These are phyloP conservation scores for Magallana gigas DNA, from an alignment of 1,140 invertebrate genomes.

Conservation along the genomic window DNA sequence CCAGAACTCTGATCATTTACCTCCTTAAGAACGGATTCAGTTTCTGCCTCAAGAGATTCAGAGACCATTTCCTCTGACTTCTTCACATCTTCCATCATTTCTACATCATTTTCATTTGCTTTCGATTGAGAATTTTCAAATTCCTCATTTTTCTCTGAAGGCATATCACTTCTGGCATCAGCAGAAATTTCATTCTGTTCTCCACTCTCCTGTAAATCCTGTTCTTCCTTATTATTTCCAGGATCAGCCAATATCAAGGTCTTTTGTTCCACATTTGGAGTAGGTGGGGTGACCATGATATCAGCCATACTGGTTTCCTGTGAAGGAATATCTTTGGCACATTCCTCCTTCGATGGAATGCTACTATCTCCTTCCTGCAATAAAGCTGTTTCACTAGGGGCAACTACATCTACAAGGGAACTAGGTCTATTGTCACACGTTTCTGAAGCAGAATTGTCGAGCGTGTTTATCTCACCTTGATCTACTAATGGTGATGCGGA, in stretches of 20 bases:
- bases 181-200: not conserved
- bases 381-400: conserved; percentile 19
- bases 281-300: not conserved
- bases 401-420: conserved; percentile 32
- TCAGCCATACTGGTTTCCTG: not conserved
- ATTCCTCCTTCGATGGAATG: conserved; percentile 11
- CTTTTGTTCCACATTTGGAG: conserved; percentile 20
- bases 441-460: conserved; percentile 1
- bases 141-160: not conserved
- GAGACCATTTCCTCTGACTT: not conserved
- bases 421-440: conserved; percentile 30
- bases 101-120: not conserved
- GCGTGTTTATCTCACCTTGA: conserved; percentile 16
- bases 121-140: not conserved
- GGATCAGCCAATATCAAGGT: not conserved
- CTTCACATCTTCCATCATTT: not conserved
- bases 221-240: not conserved
- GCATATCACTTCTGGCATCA: not conserved
- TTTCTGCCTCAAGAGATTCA: not conserved
- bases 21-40: not conserved
- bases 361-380: conserved; percentile 14
- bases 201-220: not conserved
- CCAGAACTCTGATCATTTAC: not conserved
- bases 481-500: not conserved
- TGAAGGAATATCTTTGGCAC: conserved; percentile 28